Evolutionary conservation across 2,113 vertebrate genomes (phyloP).

Genomic region (Pyrgilauda ruficollis): DNA sequence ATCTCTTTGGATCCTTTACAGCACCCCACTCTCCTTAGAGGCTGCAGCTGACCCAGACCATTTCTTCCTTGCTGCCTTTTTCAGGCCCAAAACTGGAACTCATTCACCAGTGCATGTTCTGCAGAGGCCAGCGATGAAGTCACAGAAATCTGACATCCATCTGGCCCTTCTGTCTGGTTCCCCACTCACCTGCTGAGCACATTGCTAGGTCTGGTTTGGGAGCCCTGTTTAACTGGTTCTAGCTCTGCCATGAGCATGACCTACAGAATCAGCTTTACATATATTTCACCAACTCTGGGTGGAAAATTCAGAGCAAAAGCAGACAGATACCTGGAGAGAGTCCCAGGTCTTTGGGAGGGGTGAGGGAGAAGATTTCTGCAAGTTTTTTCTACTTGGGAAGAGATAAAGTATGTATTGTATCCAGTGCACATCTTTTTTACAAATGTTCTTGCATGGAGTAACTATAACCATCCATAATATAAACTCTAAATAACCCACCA

Average conservation of each 20-base stretch:
- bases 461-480: background rate
- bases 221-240: background rate
- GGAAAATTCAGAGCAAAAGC: conserved; percentile 33
- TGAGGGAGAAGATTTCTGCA: background rate
- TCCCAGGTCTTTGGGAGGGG: background rate
- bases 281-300: background rate
- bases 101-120: background rate
- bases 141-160: background rate
- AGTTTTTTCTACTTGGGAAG: conserved; percentile 13
- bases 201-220: background rate
- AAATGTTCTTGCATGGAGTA: background rate
- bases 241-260: background rate
- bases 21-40: background rate
- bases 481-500: conserved; percentile 14
- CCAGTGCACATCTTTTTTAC: background rate
- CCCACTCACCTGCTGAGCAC: background rate
- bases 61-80: background rate
- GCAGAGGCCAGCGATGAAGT: background rate
- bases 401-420: background rate
- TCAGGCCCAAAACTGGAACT: background rate
- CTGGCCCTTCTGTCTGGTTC: background rate
- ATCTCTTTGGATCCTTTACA: background rate
- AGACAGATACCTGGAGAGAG: conserved; percentile 14
- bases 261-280: background rate
- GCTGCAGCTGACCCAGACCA: background rate